Evolutionary conservation across 2,113 vertebrate genomes (phyloP).

Genomic region (Archocentrus centrarchus): DNA sequence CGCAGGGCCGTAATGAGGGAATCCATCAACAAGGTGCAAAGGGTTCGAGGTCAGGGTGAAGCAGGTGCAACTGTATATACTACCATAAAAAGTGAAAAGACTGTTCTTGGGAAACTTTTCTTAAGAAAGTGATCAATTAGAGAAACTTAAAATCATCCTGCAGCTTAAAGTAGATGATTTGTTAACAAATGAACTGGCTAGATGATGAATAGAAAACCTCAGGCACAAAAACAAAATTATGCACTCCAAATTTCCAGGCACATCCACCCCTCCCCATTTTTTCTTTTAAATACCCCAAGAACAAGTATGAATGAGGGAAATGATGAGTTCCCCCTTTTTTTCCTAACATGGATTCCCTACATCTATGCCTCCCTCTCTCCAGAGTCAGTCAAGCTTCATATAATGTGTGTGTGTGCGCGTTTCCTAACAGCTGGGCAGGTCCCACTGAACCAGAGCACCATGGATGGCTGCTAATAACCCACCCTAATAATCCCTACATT

Average conservation of each 20-base stretch:
- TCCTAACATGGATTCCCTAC: slow-evolving; percentile 21
- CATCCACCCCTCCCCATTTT: neutral
- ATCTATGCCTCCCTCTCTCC: slow-evolving; percentile 6
- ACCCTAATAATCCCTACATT: slow-evolving; percentile 75
- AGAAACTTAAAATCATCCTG: slow-evolving; percentile 33
- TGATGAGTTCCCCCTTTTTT: neutral
- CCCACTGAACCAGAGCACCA: slow-evolving; percentile 71
- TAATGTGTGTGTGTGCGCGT: slow-evolving; percentile 48
- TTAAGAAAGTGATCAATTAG: slow-evolving; percentile 14
- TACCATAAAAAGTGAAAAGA: neutral
- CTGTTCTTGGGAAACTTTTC: slow-evolving; percentile 15
- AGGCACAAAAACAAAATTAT: slow-evolving; percentile 54
- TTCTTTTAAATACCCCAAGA: slow-evolving; percentile 22
- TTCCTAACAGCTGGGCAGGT: slow-evolving; percentile 66
- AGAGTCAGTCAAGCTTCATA: slow-evolving; percentile 35
- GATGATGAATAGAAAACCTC: slow-evolving; percentile 69
- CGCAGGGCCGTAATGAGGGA: slow-evolving; percentile 64
- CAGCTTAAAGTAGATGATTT: slow-evolving; percentile 33
- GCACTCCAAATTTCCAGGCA: slow-evolving; percentile 35
- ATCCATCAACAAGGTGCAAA: slow-evolving; percentile 69
- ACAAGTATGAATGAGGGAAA: slow-evolving; percentile 60
- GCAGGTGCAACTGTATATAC: slow-evolving; percentile 59
- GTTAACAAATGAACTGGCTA: slow-evolving; percentile 54
- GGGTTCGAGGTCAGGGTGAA: slow-evolving; percentile 41
- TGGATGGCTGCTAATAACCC: slow-evolving; percentile 79